Evolutionary conservation across 2,888 invertebrate genomes (phyloP), one percentile per base, ranked within the genome.

Genomic region (Leucania comma): DNA sequence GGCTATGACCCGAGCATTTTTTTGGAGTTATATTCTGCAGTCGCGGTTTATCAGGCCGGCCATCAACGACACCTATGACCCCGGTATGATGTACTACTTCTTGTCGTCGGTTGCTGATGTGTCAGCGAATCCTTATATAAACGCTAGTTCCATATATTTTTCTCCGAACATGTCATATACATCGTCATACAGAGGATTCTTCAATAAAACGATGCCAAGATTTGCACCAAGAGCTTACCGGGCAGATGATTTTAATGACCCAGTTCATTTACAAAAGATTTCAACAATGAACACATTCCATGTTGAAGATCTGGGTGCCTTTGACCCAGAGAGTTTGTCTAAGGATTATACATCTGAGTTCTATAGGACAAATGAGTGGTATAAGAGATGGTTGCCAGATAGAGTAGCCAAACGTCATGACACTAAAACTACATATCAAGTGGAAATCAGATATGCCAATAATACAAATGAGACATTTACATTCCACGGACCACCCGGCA

Each of bases 61-160:
- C 0, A 98, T 98, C 29, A 98, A 98, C 90, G 98, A 98, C 87
- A 98, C 98, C 0, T 98, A 98, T 85, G 99, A 99, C 94, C 99
- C 99, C 0, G 99, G 99, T 66, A 98, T 99, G 98, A 99, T 99
- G 98, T 99, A 99, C 90, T 99, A 99, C 89, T 99, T 99, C 90
- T 95, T 99, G 56, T 99, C 99, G 0, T 98, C 99, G 0, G 98
- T 99, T 0, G 99, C 99, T 0, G 99, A 99, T 92, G 98, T 99
- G 0, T 98, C 99, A 0, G 97, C 99, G 0, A 99, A 99, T 93
- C 98, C 98, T 0, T 98, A 98, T 84, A 98, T 99, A 79, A 99
- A 99, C 90, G 98, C 99, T 67, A 99, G 99, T 91, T 98, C 99
- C 0, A 97, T 99, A 79, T 99, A 99, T 91, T 99, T 99, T 90